These are phyloP conservation scores for Plebejus anna DNA, from an alignment of 2,888 invertebrate species.

Conservation along the genomic window DNA sequence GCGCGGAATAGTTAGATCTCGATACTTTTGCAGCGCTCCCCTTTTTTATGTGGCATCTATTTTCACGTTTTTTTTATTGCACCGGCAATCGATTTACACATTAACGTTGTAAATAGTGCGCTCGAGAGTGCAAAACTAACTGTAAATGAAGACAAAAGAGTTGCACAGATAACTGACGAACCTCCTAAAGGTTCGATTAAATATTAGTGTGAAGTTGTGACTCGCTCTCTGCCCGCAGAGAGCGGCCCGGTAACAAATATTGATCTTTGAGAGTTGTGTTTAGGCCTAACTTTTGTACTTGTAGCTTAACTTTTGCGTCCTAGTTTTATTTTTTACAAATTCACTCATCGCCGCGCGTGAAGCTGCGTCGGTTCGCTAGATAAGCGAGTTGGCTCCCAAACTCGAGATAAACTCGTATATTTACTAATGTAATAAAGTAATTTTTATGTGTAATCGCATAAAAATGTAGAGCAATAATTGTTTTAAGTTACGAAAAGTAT, in stretches of 20 bases:
- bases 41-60: conserved; percentile 21
- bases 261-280: conserved; percentile 28
- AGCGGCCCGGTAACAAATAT: conserved; percentile 14
- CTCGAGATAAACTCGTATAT: not conserved
- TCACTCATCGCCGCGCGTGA: not conserved
- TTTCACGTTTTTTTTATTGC: conserved; percentile 18
- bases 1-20: conserved; percentile 28
- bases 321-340: conserved; percentile 2
- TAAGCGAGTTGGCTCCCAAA: not conserved
- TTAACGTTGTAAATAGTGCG: conserved; percentile 23
- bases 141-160: conserved; percentile 8
- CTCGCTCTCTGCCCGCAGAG: conserved; percentile 13
- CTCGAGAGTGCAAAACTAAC: conserved; percentile 16
- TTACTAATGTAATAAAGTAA: not conserved
- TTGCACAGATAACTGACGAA: conserved; percentile 5
- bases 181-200: conserved; percentile 4
- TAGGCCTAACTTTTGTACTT: conserved; percentile 21
- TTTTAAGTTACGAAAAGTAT: not conserved
- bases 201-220: conserved; percentile 26
- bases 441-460: not conserved
- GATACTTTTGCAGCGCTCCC: not conserved
- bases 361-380: conserved; percentile 1
- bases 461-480: not conserved
- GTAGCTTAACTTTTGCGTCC: conserved; percentile 17
- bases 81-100: conserved; percentile 1